Evolutionary conservation across 1,140 invertebrate genomes (phyloP).

Genomic region (Lepidurus arcticus): DNA sequence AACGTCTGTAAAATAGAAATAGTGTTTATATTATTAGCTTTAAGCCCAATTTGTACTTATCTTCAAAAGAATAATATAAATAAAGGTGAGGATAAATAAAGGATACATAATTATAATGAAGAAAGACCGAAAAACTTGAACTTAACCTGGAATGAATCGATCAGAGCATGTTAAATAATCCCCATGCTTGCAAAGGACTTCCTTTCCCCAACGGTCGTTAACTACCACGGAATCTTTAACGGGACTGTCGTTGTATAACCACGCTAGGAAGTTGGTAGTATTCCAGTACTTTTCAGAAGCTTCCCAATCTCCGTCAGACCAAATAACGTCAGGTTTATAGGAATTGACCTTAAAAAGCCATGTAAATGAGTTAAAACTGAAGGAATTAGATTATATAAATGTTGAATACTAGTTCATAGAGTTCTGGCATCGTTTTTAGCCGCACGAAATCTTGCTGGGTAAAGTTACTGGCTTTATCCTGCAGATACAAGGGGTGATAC

Average conservation of each 20-base stretch:
- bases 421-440: conserved; percentile 65
- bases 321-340: conserved; percentile 84
- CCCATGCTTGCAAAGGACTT: conserved; percentile 75
- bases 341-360: conserved; percentile 48
- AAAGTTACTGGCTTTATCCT: conserved; percentile 64
- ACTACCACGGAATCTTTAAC: conserved; percentile 80
- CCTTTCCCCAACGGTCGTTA: conserved; percentile 79
- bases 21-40: background rate
- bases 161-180: conserved; percentile 74
- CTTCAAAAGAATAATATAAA: background rate
- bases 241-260: conserved; percentile 93
- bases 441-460: conserved; percentile 59
- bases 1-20: conserved; percentile 47
- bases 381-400: background rate
- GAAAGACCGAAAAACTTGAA: background rate
- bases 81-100: background rate
- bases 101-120: background rate
- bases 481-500: conserved; percentile 78
- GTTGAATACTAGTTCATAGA: conserved; percentile 58
- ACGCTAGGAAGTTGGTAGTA: conserved; percentile 56
- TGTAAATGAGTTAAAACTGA: background rate
- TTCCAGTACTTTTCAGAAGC: conserved; percentile 57
- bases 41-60: background rate
- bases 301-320: conserved; percentile 76
- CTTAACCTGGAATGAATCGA: conserved; percentile 74